phyloP scores from a whole-genome alignment of 2,113 vertebrate genomes.

The Callospermophilus lateralis region DNA sequence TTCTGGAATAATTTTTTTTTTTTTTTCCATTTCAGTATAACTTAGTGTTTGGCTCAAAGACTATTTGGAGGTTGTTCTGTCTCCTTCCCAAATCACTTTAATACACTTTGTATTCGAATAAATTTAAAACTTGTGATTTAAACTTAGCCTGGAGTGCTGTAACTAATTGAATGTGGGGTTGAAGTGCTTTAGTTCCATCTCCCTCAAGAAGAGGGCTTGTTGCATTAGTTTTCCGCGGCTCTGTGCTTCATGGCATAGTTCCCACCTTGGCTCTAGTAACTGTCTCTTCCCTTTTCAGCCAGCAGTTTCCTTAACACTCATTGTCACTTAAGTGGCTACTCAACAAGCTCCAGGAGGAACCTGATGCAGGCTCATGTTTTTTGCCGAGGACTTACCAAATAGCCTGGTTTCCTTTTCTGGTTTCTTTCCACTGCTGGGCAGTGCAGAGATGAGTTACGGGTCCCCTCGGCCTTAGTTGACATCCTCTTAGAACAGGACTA shows the following conservation, averaged over 20 bases:
- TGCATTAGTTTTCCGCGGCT: slow-evolving; percentile 65
- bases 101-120: background rate
- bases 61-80: background rate
- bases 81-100: background rate
- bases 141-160: slow-evolving; percentile 42
- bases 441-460: background rate
- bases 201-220: background rate
- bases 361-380: slow-evolving; percentile 62
- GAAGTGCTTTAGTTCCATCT: slow-evolving; percentile 25
- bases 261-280: slow-evolving; percentile 64
- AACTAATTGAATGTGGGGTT: slow-evolving; percentile 22
- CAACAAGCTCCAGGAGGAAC: slow-evolving; percentile 66
- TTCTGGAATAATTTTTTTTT: background rate
- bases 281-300: slow-evolving; percentile 63
- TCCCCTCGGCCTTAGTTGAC: background rate
- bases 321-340: slow-evolving; percentile 73
- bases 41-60: background rate
- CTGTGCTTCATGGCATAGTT: slow-evolving; percentile 34
- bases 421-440: background rate
- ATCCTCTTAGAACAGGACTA: background rate
- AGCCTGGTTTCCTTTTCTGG: background rate
- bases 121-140: slow-evolving; percentile 23
- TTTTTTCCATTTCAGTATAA: background rate
- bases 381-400: background rate
- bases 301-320: slow-evolving; percentile 65